Evolutionary conservation across 2,888 invertebrate species (phyloP).

Genomic region (Pollenia griseotomentosa): DNA sequence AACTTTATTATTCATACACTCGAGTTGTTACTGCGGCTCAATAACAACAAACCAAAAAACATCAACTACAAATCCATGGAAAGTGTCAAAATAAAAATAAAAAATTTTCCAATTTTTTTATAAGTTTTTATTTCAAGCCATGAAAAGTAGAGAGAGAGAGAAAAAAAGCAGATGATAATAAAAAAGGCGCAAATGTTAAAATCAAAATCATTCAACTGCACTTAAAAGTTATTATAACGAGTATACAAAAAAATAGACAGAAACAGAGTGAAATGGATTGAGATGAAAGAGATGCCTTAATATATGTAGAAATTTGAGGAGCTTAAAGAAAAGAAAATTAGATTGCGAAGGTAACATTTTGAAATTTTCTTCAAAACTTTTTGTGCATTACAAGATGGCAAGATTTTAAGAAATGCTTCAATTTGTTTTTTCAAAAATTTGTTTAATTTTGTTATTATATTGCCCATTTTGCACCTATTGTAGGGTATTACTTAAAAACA

Average conservation of each 20-base stretch:
- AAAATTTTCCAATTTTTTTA: slow-evolving; percentile 6
- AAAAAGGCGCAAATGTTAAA: slow-evolving; percentile 58
- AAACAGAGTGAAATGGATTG: background rate
- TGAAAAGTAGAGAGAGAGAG: background rate
- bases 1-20: slow-evolving; percentile 59
- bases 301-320: background rate
- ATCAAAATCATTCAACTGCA: slow-evolving; percentile 67
- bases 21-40: slow-evolving; percentile 53
- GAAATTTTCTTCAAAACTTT: background rate
- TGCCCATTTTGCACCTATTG: background rate
- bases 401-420: background rate
- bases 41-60: slow-evolving; percentile 41
- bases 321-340: slow-evolving; percentile 2
- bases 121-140: background rate
- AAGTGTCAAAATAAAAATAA: slow-evolving; percentile 57
- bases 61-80: slow-evolving; percentile 41
- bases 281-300: slow-evolving; percentile 17
- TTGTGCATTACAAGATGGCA: too few species aligned
- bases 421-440: background rate
- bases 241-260: slow-evolving; percentile 16
- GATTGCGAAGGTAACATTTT: background rate
- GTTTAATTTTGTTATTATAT: background rate
- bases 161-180: slow-evolving; percentile 3
- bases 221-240: slow-evolving; percentile 61
- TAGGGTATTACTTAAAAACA: slow-evolving; percentile 23